Evolutionary conservation across 2,113 vertebrate species (phyloP).

Genomic region (Aptenodytes forsteri): DNA sequence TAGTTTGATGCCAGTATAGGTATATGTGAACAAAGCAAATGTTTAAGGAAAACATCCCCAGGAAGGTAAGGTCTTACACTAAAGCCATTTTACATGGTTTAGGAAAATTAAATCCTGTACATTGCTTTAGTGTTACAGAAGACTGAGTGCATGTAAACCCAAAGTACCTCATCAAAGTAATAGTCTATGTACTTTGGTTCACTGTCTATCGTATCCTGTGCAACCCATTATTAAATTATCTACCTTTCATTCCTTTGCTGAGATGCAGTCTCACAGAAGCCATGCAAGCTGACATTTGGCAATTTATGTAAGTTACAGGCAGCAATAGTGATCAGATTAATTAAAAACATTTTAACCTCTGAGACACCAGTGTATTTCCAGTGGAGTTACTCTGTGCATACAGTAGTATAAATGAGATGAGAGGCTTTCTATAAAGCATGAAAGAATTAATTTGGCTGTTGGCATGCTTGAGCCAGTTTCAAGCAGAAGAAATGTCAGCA

Average conservation of each 20-base stretch:
- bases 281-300: not conserved
- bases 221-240: not conserved
- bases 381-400: not conserved
- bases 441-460: not conserved
- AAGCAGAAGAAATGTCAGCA: not conserved
- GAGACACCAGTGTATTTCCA: not conserved
- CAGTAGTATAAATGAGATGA: not conserved
- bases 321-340: not conserved
- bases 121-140: not conserved
- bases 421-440: not conserved
- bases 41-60: not conserved
- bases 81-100: not conserved
- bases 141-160: not conserved
- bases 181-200: not conserved
- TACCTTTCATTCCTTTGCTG: not conserved
- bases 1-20: not conserved
- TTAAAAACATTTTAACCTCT: not conserved
- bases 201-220: not conserved
- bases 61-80: not conserved
- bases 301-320: not conserved
- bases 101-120: not conserved
- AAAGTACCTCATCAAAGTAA: not conserved
- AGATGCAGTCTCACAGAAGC: not conserved
- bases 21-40: not conserved
- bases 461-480: not conserved